phyloP scores from a whole-genome alignment of 92 coral and sea anemone species.

The Porites rus region DNA sequence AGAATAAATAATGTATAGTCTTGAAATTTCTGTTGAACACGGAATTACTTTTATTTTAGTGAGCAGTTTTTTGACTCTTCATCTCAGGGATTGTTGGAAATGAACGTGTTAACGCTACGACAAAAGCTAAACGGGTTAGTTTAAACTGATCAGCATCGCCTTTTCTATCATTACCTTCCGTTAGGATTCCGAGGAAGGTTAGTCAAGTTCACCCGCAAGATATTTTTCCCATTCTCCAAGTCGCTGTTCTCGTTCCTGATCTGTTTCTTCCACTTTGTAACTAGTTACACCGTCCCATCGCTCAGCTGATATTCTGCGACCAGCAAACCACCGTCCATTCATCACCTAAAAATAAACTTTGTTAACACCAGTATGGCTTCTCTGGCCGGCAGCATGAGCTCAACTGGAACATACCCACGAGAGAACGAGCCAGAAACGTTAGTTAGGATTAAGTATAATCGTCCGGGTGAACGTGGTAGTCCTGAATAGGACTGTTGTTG shows the following conservation, averaged over 20 bases:
- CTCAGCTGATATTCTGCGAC: slow-evolving; percentile 81
- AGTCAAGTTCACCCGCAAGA: slow-evolving; percentile 71
- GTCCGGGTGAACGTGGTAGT: too few species aligned
- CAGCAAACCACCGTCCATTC: slow-evolving; percentile 99
- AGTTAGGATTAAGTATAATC: too few species aligned
- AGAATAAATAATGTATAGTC: too few species aligned
- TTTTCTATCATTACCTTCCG: neutral
- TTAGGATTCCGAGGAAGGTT: neutral
- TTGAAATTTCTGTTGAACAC: too few species aligned
- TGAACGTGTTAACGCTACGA: too few species aligned
- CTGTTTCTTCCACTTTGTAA: slow-evolving; percentile 90
- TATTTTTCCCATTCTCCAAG: slow-evolving; percentile 91
- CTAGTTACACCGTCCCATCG: slow-evolving; percentile 95
- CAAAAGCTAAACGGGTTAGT: neutral
- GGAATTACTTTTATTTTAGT: too few species aligned
- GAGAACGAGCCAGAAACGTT: too few species aligned
- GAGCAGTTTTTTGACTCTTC: too few species aligned
- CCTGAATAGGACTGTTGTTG: too few species aligned
- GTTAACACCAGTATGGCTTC: neutral
- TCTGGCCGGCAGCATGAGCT: too few species aligned
- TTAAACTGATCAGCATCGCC: slow-evolving; percentile 1
- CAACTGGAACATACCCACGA: too few species aligned
- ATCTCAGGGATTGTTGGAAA: too few species aligned
- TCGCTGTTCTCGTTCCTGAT: slow-evolving; percentile 81
- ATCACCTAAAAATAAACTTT: slow-evolving; percentile 64